phyloP scores from a whole-genome alignment of 2,797 vertebrate genomes.

The Chloroceryle inda region DNA sequence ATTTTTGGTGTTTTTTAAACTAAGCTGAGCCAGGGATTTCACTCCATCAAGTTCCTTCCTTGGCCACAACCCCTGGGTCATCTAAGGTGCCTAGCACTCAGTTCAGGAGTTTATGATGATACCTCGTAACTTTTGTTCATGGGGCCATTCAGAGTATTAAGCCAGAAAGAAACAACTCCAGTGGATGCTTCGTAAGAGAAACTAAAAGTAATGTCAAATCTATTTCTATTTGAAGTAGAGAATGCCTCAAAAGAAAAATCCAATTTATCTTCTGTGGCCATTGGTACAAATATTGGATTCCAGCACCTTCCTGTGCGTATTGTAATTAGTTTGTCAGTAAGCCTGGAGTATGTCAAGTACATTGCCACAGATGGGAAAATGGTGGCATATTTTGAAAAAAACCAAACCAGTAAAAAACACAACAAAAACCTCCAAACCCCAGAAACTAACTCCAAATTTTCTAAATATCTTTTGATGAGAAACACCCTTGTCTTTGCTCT shows the following conservation, averaged over 20 bases:
- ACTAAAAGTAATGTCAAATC: background rate
- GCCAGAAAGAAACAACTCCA: background rate
- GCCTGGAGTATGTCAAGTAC: background rate
- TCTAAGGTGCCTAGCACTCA: background rate
- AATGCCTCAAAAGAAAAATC: background rate
- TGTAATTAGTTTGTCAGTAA: background rate
- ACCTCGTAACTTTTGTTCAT: background rate
- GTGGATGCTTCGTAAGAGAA: background rate
- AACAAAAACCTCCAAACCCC: rapidly evolving
- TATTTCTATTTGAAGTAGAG: background rate
- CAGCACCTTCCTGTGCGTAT: background rate
- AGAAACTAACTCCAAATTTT: background rate
- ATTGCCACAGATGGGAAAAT: background rate
- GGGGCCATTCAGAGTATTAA: background rate
- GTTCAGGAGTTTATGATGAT: background rate
- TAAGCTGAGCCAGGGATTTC: background rate
- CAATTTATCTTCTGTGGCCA: background rate
- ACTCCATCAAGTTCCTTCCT: background rate
- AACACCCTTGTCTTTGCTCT: background rate
- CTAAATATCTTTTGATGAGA: background rate
- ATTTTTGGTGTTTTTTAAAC: background rate
- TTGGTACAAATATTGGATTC: background rate
- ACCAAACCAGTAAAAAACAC: background rate
- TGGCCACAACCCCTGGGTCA: background rate
- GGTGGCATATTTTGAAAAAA: background rate